These are phyloP conservation scores for Drosophila tropicalis DNA, from an alignment of 1,140 invertebrate genomes.

Conservation along the genomic window DNA sequence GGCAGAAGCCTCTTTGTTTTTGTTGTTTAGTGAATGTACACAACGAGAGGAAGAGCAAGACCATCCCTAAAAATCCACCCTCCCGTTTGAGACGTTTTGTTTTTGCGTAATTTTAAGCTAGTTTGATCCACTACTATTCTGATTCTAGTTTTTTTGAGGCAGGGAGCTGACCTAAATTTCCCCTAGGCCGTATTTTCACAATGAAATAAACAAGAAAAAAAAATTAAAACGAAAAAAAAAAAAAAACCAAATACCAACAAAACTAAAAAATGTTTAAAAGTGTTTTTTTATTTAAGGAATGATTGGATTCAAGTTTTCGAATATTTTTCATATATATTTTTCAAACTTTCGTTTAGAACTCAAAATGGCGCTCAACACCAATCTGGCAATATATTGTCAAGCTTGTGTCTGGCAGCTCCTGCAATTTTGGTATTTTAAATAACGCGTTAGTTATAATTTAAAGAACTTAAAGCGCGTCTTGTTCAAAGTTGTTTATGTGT, in stretches of 20 bases:
- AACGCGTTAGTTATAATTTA: too few relatives aligned
- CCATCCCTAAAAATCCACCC: background rate
- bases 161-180: conserved; percentile 45
- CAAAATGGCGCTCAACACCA: too few relatives aligned
- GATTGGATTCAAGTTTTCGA: background rate
- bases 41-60: conserved; percentile 9
- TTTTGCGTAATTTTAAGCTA: conserved; percentile 55
- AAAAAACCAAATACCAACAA: conserved; percentile 35
- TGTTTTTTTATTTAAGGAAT: background rate
- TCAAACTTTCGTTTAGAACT: background rate
- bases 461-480: too few relatives aligned
- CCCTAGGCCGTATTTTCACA: conserved; percentile 48
- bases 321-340: background rate
- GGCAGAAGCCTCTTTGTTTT: conserved; percentile 33
- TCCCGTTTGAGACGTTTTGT: conserved; percentile 24
- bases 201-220: conserved; percentile 23
- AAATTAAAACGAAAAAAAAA: background rate
- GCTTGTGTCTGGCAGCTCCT: too few relatives aligned
- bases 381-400: too few relatives aligned
- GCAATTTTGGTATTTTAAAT: too few relatives aligned
- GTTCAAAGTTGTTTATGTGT: too few relatives aligned
- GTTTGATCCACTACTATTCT: conserved; percentile 21
- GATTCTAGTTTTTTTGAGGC: conserved; percentile 29
- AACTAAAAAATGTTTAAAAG: conserved; percentile 13
- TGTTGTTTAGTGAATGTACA: conserved; percentile 39